Percentiles rank a stretch among this genome's conserved stretches.
Evolutionary conservation across 2,888 invertebrate genomes (phyloP).

Genomic region (Himalopsyche kuldschensis): DNA sequence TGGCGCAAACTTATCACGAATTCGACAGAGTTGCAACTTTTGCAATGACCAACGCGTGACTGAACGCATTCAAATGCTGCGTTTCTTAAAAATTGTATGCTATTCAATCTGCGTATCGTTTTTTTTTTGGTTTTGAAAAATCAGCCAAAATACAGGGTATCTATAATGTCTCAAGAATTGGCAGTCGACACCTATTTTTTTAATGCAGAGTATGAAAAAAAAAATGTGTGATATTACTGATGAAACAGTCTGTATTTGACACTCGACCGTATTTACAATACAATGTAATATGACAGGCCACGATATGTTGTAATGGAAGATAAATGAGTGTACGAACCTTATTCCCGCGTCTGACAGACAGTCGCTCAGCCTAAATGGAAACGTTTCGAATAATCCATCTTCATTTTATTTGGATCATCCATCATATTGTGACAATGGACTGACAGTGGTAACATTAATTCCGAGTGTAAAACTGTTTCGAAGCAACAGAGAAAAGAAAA

Average conservation of each 20-base stretch:
- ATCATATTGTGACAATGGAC: slow-evolving; percentile 37
- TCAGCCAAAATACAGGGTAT: too few relatives aligned
- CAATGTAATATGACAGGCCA: neutral
- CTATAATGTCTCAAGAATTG: too few relatives aligned
- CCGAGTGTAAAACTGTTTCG: slow-evolving; percentile 32
- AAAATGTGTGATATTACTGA: neutral
- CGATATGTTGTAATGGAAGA: slow-evolving; percentile 12
- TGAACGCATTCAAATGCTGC: too few relatives aligned
- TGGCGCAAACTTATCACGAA: too few relatives aligned
- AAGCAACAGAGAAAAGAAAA: slow-evolving; percentile 2
- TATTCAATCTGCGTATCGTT: too few relatives aligned
- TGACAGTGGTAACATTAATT: slow-evolving; percentile 34
- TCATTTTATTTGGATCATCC: slow-evolving; percentile 32
- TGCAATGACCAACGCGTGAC: too few relatives aligned
- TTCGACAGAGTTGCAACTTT: too few relatives aligned
- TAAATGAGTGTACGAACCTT: slow-evolving; percentile 18
- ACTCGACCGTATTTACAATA: neutral
- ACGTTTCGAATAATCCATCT: slow-evolving; percentile 35
- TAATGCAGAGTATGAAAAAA: too few relatives aligned
- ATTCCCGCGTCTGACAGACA: slow-evolving; percentile 9
- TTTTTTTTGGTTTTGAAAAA: too few relatives aligned
- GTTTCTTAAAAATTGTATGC: too few relatives aligned
- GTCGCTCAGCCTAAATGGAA: slow-evolving; percentile 16
- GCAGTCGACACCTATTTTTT: too few relatives aligned
- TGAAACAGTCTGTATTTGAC: neutral